Evolutionary conservation across 2,888 invertebrate species (phyloP).

Genomic region (Pedicia rivosa): DNA sequence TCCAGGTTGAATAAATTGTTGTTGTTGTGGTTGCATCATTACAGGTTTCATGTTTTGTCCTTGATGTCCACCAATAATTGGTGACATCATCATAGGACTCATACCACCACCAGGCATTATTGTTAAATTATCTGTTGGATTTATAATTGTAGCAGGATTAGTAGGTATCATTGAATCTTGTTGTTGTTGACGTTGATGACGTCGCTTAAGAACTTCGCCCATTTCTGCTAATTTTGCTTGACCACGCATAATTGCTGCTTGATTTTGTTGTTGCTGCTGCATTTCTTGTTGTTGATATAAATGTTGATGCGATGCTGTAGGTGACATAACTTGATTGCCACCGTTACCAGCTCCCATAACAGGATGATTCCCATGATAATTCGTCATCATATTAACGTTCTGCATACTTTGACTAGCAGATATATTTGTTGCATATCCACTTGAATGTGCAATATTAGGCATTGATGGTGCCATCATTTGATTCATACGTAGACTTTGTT

Average conservation of each 20-base stretch:
- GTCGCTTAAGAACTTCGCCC: conserved; percentile 59
- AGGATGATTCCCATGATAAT: conserved; percentile 7
- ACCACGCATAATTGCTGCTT: conserved; percentile 22
- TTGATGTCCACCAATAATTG: not conserved
- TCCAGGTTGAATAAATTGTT: conserved; percentile 13
- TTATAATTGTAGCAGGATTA: not conserved
- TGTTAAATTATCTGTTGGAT: conserved; percentile 7
- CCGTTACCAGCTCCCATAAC: not conserved
- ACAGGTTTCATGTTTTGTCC: not conserved
- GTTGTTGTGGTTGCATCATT: conserved; percentile 18
- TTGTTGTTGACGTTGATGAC: conserved; percentile 34
- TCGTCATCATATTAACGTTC: conserved; percentile 24
- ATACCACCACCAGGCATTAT: conserved; percentile 1
- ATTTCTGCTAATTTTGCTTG: conserved; percentile 60
- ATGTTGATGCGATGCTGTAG: conserved; percentile 13
- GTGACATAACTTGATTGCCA: conserved; percentile 16
- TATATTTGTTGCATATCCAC: conserved; percentile 18
- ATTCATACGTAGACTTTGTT: conserved; percentile 25
- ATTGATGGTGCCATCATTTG: conserved; percentile 31
- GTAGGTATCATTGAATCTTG: conserved; percentile 17
- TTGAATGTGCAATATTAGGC: conserved; percentile 28
- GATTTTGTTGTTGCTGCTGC: conserved; percentile 18
- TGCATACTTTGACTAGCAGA: conserved; percentile 31
- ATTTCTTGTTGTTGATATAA: conserved; percentile 19
- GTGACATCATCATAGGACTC: not conserved